Conservation (phyloP, 2,888 invertebrate genomes). For the Ophioninae sp. region DNA sequence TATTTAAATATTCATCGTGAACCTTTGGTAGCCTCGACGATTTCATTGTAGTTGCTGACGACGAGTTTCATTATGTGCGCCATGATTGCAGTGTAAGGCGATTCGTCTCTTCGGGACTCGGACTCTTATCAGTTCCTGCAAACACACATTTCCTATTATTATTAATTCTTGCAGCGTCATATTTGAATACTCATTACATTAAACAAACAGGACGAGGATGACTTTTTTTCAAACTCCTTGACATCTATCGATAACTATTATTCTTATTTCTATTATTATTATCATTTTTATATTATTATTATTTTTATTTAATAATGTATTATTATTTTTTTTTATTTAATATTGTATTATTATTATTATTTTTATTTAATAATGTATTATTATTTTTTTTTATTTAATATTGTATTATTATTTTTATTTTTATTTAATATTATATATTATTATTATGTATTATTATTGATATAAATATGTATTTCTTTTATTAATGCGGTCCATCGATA, state of each 20-base stretch:
- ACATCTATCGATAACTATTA: neutral
- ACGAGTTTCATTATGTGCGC: constrained; percentile 81
- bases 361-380: too few species aligned
- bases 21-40: constrained; percentile 82
- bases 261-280: too few species aligned
- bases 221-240: neutral
- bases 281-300: too few species aligned
- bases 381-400: too few species aligned
- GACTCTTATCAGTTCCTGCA: constrained; percentile 55
- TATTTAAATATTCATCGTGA: constrained; percentile 61
- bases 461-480: too few species aligned
- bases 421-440: too few species aligned
- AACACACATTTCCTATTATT: constrained; percentile 35
- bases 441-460: too few species aligned
- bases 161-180: neutral
- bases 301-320: too few species aligned
- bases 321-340: too few species aligned
- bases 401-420: too few species aligned
- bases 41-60: constrained; percentile 83
- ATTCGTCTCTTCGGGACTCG: constrained; percentile 28
- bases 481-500: too few species aligned
- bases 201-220: neutral
- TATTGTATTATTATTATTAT: too few species aligned
- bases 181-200: neutral
- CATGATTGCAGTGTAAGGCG: constrained; percentile 75